These are phyloP conservation scores for Choristoneura fumiferana DNA, from an alignment of 1,140 invertebrate genomes.

Conservation along the genomic window DNA sequence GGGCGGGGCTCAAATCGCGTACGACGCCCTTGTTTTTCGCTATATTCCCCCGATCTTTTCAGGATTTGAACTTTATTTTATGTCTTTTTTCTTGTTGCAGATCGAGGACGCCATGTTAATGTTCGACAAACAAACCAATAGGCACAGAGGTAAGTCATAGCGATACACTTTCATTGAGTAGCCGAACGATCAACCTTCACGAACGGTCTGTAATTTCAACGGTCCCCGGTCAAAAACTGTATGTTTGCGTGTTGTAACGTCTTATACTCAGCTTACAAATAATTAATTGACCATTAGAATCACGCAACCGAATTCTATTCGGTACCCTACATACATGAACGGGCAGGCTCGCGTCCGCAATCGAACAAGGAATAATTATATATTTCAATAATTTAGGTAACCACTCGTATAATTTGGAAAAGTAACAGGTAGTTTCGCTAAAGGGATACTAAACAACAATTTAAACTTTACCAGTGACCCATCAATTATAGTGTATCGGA, in stretches of 20 bases:
- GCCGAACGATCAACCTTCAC: constrained; percentile 7
- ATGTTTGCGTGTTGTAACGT: constrained; percentile 23
- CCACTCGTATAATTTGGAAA: constrained; percentile 1
- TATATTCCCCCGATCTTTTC: constrained; percentile 63
- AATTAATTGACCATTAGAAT: constrained; percentile 18
- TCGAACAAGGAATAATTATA: background rate
- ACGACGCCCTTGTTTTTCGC: constrained; percentile 69
- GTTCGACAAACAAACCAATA: constrained; percentile 99
- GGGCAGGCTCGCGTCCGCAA: constrained; percentile 1
- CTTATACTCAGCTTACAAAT: constrained; percentile 21
- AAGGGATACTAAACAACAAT: no score
- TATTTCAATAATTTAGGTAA: background rate
- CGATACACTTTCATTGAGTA: constrained; percentile 15
- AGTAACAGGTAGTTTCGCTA: constrained; percentile 12
- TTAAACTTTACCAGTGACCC: background rate
- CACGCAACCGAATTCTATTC: constrained; percentile 12
- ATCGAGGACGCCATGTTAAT: constrained; percentile 99
- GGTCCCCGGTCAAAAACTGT: constrained; percentile 20
- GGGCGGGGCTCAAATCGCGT: constrained; percentile 70
- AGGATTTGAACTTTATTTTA: constrained; percentile 60
- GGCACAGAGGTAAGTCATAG: constrained; percentile 96
- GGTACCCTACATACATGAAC: background rate
- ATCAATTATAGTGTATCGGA: constrained; percentile 21
- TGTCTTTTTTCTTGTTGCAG: constrained; percentile 86
- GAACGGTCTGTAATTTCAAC: constrained; percentile 3